phyloP scores from a whole-genome alignment of 2,797 vertebrate genomes.

The Thamnophis elegans region DNA sequence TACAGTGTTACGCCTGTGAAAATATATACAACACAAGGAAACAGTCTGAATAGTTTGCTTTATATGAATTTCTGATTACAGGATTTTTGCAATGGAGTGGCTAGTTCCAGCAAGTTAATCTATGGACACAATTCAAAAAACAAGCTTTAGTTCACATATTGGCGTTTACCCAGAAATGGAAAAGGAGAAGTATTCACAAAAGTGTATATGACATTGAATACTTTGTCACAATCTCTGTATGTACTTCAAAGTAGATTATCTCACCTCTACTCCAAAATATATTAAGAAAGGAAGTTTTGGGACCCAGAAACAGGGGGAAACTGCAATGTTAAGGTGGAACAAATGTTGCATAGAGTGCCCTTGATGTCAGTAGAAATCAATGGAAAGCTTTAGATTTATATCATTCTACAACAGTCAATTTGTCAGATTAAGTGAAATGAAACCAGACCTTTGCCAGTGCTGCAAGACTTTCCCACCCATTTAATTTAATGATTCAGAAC shows the following conservation, averaged over 20 bases:
- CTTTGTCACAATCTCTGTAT: neutral
- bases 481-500: slow-evolving; percentile 72
- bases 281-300: neutral
- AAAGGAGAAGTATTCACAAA: neutral
- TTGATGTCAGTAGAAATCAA: neutral
- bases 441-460: slow-evolving; percentile 54
- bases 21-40: neutral
- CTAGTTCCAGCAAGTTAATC: neutral
- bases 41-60: neutral
- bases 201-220: neutral
- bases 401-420: slow-evolving; percentile 3
- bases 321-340: neutral
- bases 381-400: slow-evolving; percentile 1
- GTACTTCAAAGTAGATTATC: neutral
- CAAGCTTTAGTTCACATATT: neutral
- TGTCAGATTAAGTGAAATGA: slow-evolving; percentile 54
- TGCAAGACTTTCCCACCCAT: slow-evolving; percentile 61
- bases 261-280: neutral
- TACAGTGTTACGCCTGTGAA: too few species aligned
- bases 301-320: neutral
- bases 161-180: neutral
- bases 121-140: neutral
- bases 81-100: neutral
- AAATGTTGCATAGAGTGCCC: neutral
- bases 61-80: neutral